Base-by-base conservation (phyloP, 2,797 vertebrate genomes). In the Alectoris magna region DNA sequence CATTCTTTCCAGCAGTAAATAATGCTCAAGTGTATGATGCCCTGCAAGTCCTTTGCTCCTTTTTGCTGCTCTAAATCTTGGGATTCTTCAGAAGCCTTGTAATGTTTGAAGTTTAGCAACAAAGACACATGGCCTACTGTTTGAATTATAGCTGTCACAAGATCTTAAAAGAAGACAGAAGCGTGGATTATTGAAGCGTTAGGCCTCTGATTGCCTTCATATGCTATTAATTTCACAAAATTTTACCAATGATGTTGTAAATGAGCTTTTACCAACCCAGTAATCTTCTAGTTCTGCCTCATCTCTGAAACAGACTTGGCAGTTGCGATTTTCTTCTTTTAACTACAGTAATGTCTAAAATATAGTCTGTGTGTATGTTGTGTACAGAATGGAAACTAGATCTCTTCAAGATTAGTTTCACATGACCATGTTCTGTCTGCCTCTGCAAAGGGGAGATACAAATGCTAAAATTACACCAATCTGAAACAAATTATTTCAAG, bases 81-180 rank as follows among this genome's bases (percentile, higher is more conserved):
- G 77, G 41, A 77, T 82, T 93, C 62, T 84, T 94, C 49, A 66
- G 71, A 90, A 70, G 58, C 55, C 34, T 41, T 66, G n/a, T 69
- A 66, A 56, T n/a, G 69, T 77, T 74, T 90, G 78, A 94, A 88
- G 27, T 94, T 79, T 38, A 75, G n/a, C 62, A 88, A 44, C 36
- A 82, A 91, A 87, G 64, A 11, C 43, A 81, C 0, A 69, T 68
- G 0, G 18, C 49, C 29, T 87, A 1, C 36, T 78, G 58, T 38
- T 69, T 87, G 72, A 93, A 69, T 53, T 75, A 69, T 69, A 78
- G 59, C 78, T 90, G 62, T 85, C 46, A 56, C 62, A 69, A 80
- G 44, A 87, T 76, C 62, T 82, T 94, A 67, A 79, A 87, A 87
- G 78, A 84, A 84, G 93, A 60, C 58, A 84, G 77, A 87, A 74